A percentile compares a stretch with the other conserved stretches of the same genome.
Conservation (phyloP, 2,888 invertebrate species). For the Chaetogeoica ovagalla region DNA sequence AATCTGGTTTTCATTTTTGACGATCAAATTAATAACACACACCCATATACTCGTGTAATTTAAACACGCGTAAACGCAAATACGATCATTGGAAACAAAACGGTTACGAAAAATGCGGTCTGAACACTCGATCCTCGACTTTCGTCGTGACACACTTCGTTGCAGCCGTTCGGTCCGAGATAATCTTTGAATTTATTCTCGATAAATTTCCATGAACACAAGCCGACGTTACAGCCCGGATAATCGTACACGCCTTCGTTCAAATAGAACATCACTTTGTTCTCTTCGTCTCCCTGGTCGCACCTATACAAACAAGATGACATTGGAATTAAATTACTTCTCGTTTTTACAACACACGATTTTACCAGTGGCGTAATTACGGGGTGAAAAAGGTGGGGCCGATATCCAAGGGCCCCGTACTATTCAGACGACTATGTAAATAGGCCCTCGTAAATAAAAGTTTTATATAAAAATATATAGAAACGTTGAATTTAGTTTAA, state of each 20-base stretch:
- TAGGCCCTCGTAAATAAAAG: no score
- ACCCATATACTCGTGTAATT: background rate
- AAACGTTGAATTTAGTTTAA: no score
- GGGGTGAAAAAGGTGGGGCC: no score
- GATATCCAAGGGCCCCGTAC: no score
- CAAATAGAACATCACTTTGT: conserved; percentile 54
- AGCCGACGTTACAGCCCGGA: conserved; percentile 73
- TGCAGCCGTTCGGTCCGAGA: conserved; percentile 63
- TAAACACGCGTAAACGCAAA: background rate
- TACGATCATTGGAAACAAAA: background rate
- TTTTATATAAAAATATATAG: no score
- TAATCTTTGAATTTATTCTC: conserved; percentile 65
- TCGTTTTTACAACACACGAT: no score
- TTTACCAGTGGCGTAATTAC: no score
- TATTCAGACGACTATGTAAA: no score
- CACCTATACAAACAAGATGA: conserved; percentile 26
- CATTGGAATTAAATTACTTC: no score
- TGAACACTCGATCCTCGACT: conserved; percentile 5
- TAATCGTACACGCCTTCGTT: conserved; percentile 58
- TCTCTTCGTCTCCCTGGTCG: conserved; percentile 60
- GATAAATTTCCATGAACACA: conserved; percentile 75
- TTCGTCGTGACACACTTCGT: conserved; percentile 55
- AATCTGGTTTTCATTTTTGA: no score
- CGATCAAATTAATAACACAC: no score
- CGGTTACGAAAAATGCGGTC: background rate